These are phyloP conservation scores for Pyrochroa serraticornis DNA, from an alignment of 2,888 invertebrate genomes.

Conservation along the genomic window DNA sequence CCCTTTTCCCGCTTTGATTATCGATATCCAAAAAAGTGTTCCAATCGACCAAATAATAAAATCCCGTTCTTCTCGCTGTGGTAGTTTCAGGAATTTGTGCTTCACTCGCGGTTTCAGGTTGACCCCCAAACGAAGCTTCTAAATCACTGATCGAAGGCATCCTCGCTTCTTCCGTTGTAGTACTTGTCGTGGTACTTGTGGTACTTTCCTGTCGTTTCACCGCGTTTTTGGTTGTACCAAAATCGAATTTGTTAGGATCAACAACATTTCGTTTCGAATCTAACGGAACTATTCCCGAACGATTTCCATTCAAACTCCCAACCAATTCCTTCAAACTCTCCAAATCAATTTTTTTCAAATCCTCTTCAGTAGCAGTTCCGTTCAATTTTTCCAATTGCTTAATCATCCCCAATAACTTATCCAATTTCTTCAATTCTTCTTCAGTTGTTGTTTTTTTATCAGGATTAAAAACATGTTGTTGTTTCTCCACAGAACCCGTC, in stretches of 20 bases:
- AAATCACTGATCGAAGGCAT: constrained; percentile 68
- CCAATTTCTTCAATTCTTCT: constrained; percentile 60
- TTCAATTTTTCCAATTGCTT: constrained; percentile 56
- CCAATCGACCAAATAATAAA: constrained; percentile 87
- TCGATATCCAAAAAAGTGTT: constrained; percentile 86
- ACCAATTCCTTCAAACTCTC: constrained; percentile 51
- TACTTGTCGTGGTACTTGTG: constrained; percentile 22
- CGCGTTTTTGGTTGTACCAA: constrained; percentile 57
- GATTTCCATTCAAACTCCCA: constrained; percentile 43
- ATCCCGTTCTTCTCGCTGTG: constrained; percentile 74
- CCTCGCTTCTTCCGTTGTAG: constrained; percentile 45
- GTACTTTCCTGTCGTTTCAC: constrained; percentile 60
- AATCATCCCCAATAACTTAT: constrained; percentile 60
- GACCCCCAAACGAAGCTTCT: constrained; percentile 79
- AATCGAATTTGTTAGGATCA: constrained; percentile 55
- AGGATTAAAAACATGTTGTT: constrained; percentile 50
- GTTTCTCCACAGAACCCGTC: constrained; percentile 20
- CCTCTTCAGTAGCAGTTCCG: constrained; percentile 55
- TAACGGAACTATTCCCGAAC: constrained; percentile 37
- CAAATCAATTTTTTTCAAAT: constrained; percentile 55
- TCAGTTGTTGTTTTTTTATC: constrained; percentile 52
- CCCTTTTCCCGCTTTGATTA: constrained; percentile 71
- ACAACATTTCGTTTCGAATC: constrained; percentile 51
- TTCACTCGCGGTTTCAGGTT: constrained; percentile 62
- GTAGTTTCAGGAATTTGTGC: constrained; percentile 56